Base-by-base conservation (phyloP, 2,888 invertebrate genomes). In the Cataglyphis livida region DNA sequence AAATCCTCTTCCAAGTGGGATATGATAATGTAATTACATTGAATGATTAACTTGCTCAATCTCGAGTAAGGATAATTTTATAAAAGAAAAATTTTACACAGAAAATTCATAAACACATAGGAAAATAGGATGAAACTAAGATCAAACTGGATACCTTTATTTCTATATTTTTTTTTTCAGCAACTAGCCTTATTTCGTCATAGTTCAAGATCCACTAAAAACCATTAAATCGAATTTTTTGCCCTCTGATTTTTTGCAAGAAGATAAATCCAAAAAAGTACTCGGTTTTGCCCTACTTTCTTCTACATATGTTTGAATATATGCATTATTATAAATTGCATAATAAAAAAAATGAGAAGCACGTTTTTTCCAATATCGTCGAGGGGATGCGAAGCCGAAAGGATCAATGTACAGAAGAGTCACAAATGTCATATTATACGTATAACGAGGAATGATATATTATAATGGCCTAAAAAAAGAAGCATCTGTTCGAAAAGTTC, bases 341-440 rank as follows among this genome's bases (percentile, higher is more conserved):
- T 28, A 44, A 62, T 38, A 18, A 61, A 28, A 28, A 1, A 28
- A 61, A 18, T 51, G n/a, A 73, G 15, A 44, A 44, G 1, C 32
- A 32, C 32, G 32, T 35, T 38, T 64, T 38, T 21, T 21, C 15
- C 18, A 48, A 35, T 62, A 25, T 51, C 44, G 25, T 12, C 41
- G 32, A 62, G 15, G 15, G 28, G 44, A 44, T 44, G 9, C 48
- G 18, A 35, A 25, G 21, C 48, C 48, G 48, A 64, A 75, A 65
- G 35, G 25, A 25, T 75, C 65, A 75, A 65, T 2, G 15, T 32
- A 64, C 48, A 75, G 25, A 51, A 6, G 21, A 25, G 18, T 65
- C 4, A 21, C 28, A 28, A 28, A 28, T 12, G 12, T 51, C 25
- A 21, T 6, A 6, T 35, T 35, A 35, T 35, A 7, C 6, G 35